Base-by-base conservation (phyloP, 2,797 vertebrate genomes). In the Aythya fuligula region DNA sequence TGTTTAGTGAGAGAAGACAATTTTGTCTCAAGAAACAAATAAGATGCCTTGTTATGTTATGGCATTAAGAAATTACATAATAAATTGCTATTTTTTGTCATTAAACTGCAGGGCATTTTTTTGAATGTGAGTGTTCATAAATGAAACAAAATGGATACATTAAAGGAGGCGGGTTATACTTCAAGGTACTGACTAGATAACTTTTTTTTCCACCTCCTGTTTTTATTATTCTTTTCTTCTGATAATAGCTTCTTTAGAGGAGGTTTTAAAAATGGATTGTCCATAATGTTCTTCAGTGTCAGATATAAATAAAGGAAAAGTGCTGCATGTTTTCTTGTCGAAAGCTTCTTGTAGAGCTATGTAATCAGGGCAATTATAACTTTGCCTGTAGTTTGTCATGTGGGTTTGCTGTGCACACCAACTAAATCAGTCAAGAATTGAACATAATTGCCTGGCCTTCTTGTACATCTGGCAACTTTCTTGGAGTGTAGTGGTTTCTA, bases 281-380 rank as follows among this genome's bases (percentile, higher is more conserved):
- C 53, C 11, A 4, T 60, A 70, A 88, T 96, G 76, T 94, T 96
- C 81, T 90, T 86, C 77, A 76, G 57, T 87, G 83, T 71, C 34
- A 34, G 66, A 79, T 88, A 95, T 76, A 96, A 96, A 97, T 94
- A 88, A 96, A 91, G 61, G 81, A 92, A 61, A 95, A 94, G 43
- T 87, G 80, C 85, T 87, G 87, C 27, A n/a, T 54, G 49, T 93
- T 93, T 79, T 41, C 94, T 84, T 92, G 57, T 71, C 79, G 83
- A 79, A 93, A 89, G 76, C 83, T 86, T 86, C 83, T 96, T 91
- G 83, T 22, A 71, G 93, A 91, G 43, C 91, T 88, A 2, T 88
- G 70, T 94, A 96, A 96, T 95, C 85, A 94, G 83, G 87, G 60
- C 85, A 96, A 88, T 96, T 96, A 91, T 79, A 96, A 87, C 83